Conservation (phyloP, 2,113 vertebrate species). For the Oncorhynchus nerka region DNA sequence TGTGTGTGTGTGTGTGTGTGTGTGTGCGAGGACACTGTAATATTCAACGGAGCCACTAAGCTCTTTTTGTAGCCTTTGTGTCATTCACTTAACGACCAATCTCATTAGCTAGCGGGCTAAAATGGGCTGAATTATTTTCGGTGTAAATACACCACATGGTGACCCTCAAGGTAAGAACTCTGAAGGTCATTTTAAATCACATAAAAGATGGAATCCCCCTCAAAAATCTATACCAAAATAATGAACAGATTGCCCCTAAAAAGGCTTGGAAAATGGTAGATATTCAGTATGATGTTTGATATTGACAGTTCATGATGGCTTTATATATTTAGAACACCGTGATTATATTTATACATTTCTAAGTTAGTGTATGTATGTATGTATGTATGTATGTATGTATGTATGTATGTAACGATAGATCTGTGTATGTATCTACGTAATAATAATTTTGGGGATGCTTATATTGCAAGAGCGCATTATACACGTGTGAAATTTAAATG, state of each 20-base stretch:
- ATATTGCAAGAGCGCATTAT: too few species aligned
- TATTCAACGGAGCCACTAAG: conserved; percentile 95
- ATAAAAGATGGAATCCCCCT: conserved; percentile 88
- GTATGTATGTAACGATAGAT: neutral
- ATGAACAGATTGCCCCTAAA: conserved; percentile 52
- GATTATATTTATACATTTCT: neutral
- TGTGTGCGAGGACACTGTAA: conserved; percentile 85
- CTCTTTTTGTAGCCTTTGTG: conserved; percentile 96
- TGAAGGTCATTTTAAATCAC: conserved; percentile 95
- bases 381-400: conserved; percentile 12
- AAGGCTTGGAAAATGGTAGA: conserved; percentile 43
- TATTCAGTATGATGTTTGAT: conserved; percentile 41
- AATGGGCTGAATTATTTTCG: conserved; percentile 98
- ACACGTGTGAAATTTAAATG: too few species aligned
- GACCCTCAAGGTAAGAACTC: conserved; percentile 93
- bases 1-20: conserved; percentile 75
- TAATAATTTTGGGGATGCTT: too few species aligned
- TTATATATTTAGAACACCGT: neutral
- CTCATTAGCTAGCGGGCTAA: conserved; percentile 98
- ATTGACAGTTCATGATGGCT: conserved; percentile 40
- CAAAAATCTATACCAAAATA: conserved; percentile 74
- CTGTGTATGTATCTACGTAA: too few species aligned
- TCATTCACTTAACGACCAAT: conserved; percentile 99
- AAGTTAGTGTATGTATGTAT: neutral
- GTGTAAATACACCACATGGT: conserved; percentile 97